phyloP scores from a whole-genome alignment of 2,113 vertebrate genomes.

The Harpagus bidentatus region DNA sequence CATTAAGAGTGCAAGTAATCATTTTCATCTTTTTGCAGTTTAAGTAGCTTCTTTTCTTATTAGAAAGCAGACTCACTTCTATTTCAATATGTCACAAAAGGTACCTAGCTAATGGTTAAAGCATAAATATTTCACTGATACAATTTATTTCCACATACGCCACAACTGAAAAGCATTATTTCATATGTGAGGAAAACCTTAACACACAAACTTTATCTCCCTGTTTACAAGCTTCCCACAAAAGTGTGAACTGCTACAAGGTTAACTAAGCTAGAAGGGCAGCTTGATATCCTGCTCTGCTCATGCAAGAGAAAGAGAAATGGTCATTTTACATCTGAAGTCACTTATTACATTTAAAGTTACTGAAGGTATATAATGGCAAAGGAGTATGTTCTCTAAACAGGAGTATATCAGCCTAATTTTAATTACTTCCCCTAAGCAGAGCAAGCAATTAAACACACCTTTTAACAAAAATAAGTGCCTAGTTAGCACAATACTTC shows the following conservation, averaged over 20 bases:
- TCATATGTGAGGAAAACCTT: not conserved
- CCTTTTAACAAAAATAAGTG: not conserved
- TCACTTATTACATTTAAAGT: not conserved
- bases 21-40: not conserved
- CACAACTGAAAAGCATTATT: not conserved
- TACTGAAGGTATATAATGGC: not conserved
- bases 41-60: not conserved
- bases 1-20: not conserved
- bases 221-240: not conserved
- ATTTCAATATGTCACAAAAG: not conserved
- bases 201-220: not conserved
- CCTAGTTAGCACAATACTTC: not conserved
- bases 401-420: not conserved
- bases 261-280: not conserved
- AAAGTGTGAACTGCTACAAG: not conserved
- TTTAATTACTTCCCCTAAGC: not conserved
- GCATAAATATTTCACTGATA: not conserved
- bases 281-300: not conserved
- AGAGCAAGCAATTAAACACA: not conserved
- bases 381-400: not conserved
- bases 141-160: not conserved
- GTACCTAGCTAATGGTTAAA: not conserved
- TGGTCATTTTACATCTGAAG: not conserved
- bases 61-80: not conserved
- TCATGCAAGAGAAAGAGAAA: not conserved